Base-by-base conservation (phyloP, 37 sponge, comb jelly and placozoan species). In the Oscarella lobularis region DNA sequence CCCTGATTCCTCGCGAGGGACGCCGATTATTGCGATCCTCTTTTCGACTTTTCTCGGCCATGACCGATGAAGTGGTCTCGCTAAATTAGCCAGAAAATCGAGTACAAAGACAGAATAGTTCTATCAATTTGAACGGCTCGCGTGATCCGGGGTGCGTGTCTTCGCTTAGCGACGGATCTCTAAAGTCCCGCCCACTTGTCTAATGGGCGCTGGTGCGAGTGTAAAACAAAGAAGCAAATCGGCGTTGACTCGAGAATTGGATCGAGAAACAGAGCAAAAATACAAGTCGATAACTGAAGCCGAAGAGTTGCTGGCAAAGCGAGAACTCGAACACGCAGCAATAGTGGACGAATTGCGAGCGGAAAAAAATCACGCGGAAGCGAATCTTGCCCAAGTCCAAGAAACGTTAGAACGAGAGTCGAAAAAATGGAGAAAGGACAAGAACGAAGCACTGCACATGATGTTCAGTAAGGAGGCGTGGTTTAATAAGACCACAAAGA, bases 381-480 rank as follows among this genome's bases (percentile, higher is more conserved):
- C 9, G 60, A 48, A 9, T 9, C 9, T 48, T 9, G 20, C 60
- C 60, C 9, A 48, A 48, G 14, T 48, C 14, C 9, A 20, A 48
- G 60, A 9, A 20, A 9, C 9, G 60, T 27, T 48, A 20, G 20
- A 48, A 48, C 20, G 14, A 20, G 60, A 48, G 20, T 9, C 60
- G 60, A 20, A 48, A 9, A 48, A 20, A 27, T 48, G 60, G 60
- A 9, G 20, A 48, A 9, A 20, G 20, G 60, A 48, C 14, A 48
- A 48, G 60, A 48, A 20, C 60, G 60, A 48, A 20, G 20, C 60
- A 20, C 60, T 48, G 60, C 60, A 48, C 60, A 48, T 48, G 60
- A 48, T 48, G 60, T 48, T 48, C 60, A 48, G 60, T 48, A 20
- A 48, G 60, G 9, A 20, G 60, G 60, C 60, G 60, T 48, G 60